phyloP scores from a whole-genome alignment of 2,797 vertebrate species.

The Myotis planiceps region DNA sequence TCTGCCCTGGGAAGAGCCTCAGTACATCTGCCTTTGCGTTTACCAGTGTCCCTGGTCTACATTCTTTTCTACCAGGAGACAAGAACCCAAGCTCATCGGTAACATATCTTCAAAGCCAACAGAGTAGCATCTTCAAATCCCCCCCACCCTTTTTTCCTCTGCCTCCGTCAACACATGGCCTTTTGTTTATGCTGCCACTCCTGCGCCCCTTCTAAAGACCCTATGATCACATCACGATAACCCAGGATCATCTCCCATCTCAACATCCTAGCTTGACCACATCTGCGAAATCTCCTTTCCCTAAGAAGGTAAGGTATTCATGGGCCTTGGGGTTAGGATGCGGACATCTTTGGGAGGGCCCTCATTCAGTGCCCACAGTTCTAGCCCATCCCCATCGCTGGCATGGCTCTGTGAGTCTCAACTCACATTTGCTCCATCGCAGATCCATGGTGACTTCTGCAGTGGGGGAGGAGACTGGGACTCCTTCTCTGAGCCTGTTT shows the following conservation, averaged over 20 bases:
- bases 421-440: background rate
- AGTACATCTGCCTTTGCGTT: background rate
- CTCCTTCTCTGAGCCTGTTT: background rate
- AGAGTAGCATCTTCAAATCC: background rate
- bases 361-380: background rate
- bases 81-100: background rate
- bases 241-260: background rate
- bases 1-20: background rate
- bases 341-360: background rate
- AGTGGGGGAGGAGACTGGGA: background rate
- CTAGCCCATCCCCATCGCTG: no score
- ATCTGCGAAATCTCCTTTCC: background rate
- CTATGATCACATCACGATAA: background rate
- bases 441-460: background rate
- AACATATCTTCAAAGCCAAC: background rate
- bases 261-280: background rate
- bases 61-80: background rate
- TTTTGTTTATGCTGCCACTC: background rate
- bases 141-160: background rate
- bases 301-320: background rate
- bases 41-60: background rate
- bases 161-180: accelerated
- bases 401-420: background rate
- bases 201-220: background rate
- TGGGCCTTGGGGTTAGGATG: accelerated